Conservation (phyloP, 2,888 invertebrate species). For the Cantharis flavilabris region DNA sequence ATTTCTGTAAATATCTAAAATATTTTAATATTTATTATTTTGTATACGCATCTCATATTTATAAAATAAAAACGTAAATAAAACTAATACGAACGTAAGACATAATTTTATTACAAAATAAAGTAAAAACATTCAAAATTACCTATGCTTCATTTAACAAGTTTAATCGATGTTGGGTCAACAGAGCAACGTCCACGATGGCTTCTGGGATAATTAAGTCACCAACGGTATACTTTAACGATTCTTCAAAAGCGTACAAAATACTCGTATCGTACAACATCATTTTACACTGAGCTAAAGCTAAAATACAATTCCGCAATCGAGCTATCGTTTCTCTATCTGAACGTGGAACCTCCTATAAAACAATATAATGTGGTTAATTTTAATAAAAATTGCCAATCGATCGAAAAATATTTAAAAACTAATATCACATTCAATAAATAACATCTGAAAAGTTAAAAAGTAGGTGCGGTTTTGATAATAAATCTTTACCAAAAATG, state of each 20-base stretch:
- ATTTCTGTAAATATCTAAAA: constrained; percentile 25
- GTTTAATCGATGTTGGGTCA: constrained; percentile 75
- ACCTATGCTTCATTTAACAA: constrained; percentile 39
- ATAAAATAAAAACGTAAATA: neutral
- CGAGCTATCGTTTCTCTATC: constrained; percentile 88
- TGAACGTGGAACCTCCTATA: constrained; percentile 68
- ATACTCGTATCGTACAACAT: constrained; percentile 93
- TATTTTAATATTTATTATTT: constrained; percentile 27
- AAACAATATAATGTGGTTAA: constrained; percentile 18
- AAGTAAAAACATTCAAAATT: constrained; percentile 4
- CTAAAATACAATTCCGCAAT: constrained; percentile 86
- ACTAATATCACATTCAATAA: neutral
- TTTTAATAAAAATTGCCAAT: constrained; percentile 3
- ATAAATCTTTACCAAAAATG: neutral
- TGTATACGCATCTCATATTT: constrained; percentile 24
- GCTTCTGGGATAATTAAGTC: constrained; percentile 84
- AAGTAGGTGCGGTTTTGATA: neutral
- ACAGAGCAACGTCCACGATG: constrained; percentile 80
- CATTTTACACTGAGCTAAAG: constrained; percentile 84
- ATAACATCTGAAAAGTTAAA: neutral
- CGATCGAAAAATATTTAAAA: neutral
- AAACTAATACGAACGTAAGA: neutral
- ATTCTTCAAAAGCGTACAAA: constrained; percentile 86
- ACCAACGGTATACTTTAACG: constrained; percentile 76
- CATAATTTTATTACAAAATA: constrained; percentile 11